Base-by-base conservation (phyloP, 2,797 vertebrate genomes). In the Pachyuromys duprasi region DNA sequence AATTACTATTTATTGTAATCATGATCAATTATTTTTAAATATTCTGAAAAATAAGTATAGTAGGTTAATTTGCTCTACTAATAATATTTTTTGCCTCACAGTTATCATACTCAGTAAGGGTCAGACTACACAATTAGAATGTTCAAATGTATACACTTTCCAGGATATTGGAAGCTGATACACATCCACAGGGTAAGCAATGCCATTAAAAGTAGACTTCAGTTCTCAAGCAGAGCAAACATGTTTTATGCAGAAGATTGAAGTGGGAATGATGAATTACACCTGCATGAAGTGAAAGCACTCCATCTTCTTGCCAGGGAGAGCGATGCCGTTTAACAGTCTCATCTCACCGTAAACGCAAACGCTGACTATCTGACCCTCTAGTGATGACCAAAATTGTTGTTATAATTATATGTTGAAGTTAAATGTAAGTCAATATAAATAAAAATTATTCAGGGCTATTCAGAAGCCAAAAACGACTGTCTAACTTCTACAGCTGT, bases 401-500 rank as follows among this genome's bases (percentile, higher is more conserved):
- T 63, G 45, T 79, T 78, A 8, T 7, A 90, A 67, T 3, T 74
- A 86, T 28, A 39, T 67, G 49, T 55, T 86, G 42, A 82, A 74
- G 11, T 79, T 89, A 94, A 95, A 14, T 80, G 9, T 26, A 33
- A 12, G 3, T 69, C 67, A 33, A 57, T 81, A 81, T 84, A 26
- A 15, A 65, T 83, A 53, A 83, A 89, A 92, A 70, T 17, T 90
- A 93, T 80, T 91, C n/a, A 65, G 26, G 92, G 79, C 6, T 57
- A 74, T 65, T 82, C 63, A n/a, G 31, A 76, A 76, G 81, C 39
- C 7, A 75, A 81, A 95, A 83, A 74, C 39, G 2, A 82, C 74
- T 55, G 86, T 94, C 89, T 63, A 94, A 74, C 14, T 88, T 76
- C 72, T 24, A 78, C 28, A 12, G 55, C 69, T 86, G 13, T 89